phyloP scores from a whole-genome alignment of 1,140 invertebrate genomes.

The Melanaphis sacchari region DNA sequence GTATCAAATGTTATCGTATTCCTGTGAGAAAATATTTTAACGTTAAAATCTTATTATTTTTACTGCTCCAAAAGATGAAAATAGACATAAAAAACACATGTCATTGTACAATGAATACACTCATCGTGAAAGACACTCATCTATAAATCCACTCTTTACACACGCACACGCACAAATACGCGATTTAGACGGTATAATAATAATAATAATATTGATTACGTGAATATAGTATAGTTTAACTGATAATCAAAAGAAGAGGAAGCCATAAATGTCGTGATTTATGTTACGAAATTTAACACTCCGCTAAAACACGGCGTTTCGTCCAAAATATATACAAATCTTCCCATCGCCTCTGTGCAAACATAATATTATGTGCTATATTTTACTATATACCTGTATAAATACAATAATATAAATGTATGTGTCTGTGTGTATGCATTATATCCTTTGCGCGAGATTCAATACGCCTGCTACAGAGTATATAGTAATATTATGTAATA shows the following conservation, averaged over 20 bases:
- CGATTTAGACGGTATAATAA: background rate
- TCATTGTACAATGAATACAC: background rate
- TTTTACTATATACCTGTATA: background rate
- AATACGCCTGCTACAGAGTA: background rate
- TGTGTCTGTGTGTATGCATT: background rate
- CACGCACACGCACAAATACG: background rate
- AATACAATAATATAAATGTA: background rate
- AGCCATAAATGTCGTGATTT: background rate
- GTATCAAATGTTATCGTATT: background rate
- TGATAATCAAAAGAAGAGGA: conserved; percentile 28
- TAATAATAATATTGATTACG: background rate
- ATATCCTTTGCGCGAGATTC: background rate
- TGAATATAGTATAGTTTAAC: background rate
- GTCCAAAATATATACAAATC: conserved; percentile 19
- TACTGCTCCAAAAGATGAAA: background rate
- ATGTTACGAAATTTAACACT: conserved; percentile 36
- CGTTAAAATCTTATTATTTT: background rate
- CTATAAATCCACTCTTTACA: background rate
- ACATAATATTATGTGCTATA: background rate
- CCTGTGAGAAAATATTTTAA: background rate
- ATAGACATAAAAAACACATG: background rate
- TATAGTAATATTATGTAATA: background rate
- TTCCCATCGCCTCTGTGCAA: background rate
- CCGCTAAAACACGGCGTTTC: background rate
- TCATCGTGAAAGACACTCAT: background rate